Conservation (phyloP, 2,797 vertebrate genomes). For the Stomatorhinus walkeri region DNA sequence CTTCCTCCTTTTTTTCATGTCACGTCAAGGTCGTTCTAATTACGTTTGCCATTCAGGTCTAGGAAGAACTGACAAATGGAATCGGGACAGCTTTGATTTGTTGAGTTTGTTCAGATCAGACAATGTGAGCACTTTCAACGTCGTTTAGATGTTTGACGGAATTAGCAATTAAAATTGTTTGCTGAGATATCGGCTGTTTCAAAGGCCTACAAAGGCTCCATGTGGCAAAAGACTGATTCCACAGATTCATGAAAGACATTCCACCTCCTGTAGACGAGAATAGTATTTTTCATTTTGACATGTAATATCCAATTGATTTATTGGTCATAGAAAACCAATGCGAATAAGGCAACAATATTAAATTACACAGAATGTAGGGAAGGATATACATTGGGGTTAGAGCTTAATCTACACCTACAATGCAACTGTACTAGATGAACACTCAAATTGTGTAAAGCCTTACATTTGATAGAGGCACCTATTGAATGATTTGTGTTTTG, state of each 20-base stretch:
- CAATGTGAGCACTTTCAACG: background rate
- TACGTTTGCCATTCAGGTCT: slow-evolving; percentile 47
- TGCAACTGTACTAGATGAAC: slow-evolving; percentile 48
- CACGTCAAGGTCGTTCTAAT: slow-evolving; percentile 41
- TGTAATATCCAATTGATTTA: slow-evolving; percentile 39
- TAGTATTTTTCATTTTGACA: slow-evolving; percentile 37
- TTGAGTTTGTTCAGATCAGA: slow-evolving; percentile 47
- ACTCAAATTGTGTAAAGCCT: slow-evolving; percentile 41
- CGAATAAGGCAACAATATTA: slow-evolving; percentile 26
- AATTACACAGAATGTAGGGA: slow-evolving; percentile 28
- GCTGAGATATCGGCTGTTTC: background rate
- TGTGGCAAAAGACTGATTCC: slow-evolving; percentile 44
- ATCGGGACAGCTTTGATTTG: slow-evolving; percentile 53
- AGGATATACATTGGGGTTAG: background rate
- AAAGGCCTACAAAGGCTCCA: background rate
- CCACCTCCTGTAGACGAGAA: slow-evolving; percentile 44
- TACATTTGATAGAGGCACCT: slow-evolving; percentile 38
- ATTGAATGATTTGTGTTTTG: background rate
- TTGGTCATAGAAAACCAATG: slow-evolving; percentile 27
- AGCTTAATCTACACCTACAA: slow-evolving; percentile 43
- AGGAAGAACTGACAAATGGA: slow-evolving; percentile 55
- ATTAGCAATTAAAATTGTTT: slow-evolving; percentile 16
- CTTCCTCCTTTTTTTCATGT: slow-evolving; percentile 37
- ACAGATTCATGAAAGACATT: slow-evolving; percentile 43
- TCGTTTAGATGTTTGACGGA: background rate